Conservation (phyloP, 2,113 vertebrate genomes). For the Anguilla rostrata region DNA sequence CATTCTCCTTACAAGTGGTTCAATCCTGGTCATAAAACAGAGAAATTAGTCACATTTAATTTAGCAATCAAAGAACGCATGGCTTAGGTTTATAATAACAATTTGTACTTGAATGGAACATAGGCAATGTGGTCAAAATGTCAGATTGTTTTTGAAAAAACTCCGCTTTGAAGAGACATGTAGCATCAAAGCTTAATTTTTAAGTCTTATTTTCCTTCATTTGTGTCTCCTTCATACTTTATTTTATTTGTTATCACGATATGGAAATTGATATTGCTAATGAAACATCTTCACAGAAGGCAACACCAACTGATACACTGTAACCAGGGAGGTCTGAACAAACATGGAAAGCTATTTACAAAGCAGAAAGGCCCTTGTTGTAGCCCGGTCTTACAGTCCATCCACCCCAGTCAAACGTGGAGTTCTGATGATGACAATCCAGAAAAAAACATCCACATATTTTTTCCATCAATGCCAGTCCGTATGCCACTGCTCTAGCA, state of each 20-base stretch:
- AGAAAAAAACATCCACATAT: neutral
- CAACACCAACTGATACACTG: constrained; percentile 69
- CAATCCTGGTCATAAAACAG: constrained; percentile 73
- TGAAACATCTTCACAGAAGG: constrained; percentile 52
- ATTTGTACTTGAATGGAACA: constrained; percentile 50
- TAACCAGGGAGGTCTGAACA: constrained; percentile 52
- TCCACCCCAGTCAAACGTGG: constrained; percentile 1
- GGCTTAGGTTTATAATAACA: constrained; percentile 59
- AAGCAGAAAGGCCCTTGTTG: constrained; percentile 48
- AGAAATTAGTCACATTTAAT: constrained; percentile 78
- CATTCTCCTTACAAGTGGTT: constrained; percentile 60
- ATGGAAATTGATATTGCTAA: constrained; percentile 49
- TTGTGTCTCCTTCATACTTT: constrained; percentile 2
- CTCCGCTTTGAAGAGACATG: neutral
- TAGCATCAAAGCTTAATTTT: neutral
- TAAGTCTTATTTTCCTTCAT: neutral
- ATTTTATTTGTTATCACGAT: constrained; percentile 23
- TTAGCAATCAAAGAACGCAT: constrained; percentile 67
- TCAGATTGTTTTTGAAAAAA: neutral
- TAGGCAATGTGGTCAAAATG: neutral
- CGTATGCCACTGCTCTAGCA: neutral
- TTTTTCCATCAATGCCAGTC: neutral
- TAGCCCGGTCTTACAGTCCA: constrained; percentile 2
- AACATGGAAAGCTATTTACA: constrained; percentile 76
- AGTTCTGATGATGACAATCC: constrained; percentile 7